These are phyloP conservation scores for Microctonus hyperodae DNA, from an alignment of 2,888 invertebrate genomes.

Conservation along the genomic window DNA sequence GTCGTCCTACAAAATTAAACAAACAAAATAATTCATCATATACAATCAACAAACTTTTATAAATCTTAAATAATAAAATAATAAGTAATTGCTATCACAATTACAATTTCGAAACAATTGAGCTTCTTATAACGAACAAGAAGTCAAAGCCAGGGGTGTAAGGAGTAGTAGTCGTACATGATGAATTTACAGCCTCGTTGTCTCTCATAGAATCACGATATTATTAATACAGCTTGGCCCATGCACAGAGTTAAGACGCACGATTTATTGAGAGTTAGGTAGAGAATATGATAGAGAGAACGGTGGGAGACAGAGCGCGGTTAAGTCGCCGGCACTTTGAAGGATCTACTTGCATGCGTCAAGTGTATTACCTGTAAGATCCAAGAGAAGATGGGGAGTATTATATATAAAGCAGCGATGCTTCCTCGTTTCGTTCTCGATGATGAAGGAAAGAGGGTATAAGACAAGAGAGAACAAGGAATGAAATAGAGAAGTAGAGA, in stretches of 20 bases:
- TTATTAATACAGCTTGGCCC: background rate
- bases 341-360: background rate
- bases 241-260: background rate
- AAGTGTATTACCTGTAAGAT: slow-evolving; percentile 10
- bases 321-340: slow-evolving; percentile 13
- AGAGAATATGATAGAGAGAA: background rate
- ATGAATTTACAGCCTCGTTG: background rate
- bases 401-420: background rate
- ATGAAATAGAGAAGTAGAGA: background rate
- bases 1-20: slow-evolving; percentile 73
- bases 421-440: slow-evolving; percentile 5
- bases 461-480: background rate
- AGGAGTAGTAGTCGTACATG: too few relatives aligned
- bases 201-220: background rate
- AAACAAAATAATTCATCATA: background rate
- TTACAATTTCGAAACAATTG: too few relatives aligned
- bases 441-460: background rate
- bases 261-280: background rate
- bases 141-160: background rate
- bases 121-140: background rate
- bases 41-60: background rate
- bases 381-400: slow-evolving; percentile 11
- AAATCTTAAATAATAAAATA: background rate
- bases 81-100: background rate
- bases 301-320: background rate